Evolutionary conservation across 2,888 invertebrate species (phyloP), one percentile per base, ranked within the genome.

Genomic region (Leucoptera coffeella): DNA sequence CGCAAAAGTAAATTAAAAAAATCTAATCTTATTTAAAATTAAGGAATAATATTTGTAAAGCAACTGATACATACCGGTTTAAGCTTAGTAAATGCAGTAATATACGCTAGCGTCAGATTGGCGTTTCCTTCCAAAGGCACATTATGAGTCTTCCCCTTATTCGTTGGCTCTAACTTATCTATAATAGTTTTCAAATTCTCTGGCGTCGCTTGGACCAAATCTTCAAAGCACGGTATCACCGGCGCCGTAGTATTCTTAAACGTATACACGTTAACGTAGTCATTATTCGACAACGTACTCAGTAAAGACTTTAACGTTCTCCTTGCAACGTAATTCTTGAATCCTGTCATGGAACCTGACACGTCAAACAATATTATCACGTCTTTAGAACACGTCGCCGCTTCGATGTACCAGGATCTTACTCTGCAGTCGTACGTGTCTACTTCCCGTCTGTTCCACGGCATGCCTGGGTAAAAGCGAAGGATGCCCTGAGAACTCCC

Each of bases 331-430:
- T 81, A 81, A 45, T 78, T 75, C 28, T 76, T 73, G 35, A 77
- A 78, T 1, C 96, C 97, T 15, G 82, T 84, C 97, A 99, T 99
- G 12, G 95, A 96, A 11, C 99, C 99, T 25, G 95, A 94, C 29
- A 84, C 82, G 50, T 99, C 99, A 32, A 99, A 74, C 28, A 99
- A 72, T 31, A 99, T 93, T 14, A 99, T 80, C 39, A 99, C 85
- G 47, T 97, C 96, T 62, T 99, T 99, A 6, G 96, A 93, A 43
- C 94, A 94, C 0, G 96, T 94, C 1, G 97, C 93, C 0, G 96
- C 96, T 64, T 95, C 91, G 36, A 97, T 93, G 52, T 93, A 99
- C 95, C 95, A 96, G 22, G 90, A 88, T 30, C 87, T 76, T 23
- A 88, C 84, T 28, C 96, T 78, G 43, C 93, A 95, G 54, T 99